phyloP scores from a whole-genome alignment of 2,888 invertebrate genomes.

The Pherbina coryleti region DNA sequence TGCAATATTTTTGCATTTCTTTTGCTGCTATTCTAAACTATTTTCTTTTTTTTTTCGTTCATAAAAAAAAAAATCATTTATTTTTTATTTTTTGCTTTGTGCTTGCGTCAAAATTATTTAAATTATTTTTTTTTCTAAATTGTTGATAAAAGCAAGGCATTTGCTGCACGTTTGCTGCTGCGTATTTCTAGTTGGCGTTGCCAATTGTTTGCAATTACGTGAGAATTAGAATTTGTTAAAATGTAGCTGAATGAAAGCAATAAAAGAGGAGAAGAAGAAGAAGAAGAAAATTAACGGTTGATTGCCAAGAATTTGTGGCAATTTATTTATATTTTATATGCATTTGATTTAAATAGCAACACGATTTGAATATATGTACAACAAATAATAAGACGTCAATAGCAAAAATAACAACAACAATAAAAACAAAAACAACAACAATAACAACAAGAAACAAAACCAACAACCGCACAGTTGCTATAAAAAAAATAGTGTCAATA shows the following conservation, averaged over 20 bases:
- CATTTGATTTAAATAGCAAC: too few species aligned
- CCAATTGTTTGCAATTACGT: not conserved
- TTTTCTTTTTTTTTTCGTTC: not conserved
- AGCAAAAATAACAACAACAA: not conserved
- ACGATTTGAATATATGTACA: not conserved
- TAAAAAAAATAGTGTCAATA: slow-evolving; percentile 5
- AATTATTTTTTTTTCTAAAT: not conserved
- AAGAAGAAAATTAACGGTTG: not conserved
- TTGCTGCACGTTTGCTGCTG: not conserved
- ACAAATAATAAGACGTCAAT: not conserved
- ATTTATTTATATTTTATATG: slow-evolving; percentile 2
- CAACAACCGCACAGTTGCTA: not conserved
- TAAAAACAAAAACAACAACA: not conserved
- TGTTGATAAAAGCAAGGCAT: not conserved
- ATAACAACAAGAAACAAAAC: not conserved
- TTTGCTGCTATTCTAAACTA: not conserved
- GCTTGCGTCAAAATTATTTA: too few species aligned
- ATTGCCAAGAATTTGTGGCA: slow-evolving; percentile 16
- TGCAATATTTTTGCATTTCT: not conserved
- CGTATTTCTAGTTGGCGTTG: not conserved
- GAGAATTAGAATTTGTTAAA: not conserved
- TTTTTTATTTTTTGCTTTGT: not conserved
- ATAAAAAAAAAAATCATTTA: too few species aligned
- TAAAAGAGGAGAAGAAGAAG: not conserved
- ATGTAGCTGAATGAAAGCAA: not conserved